Evolutionary conservation across 2,888 invertebrate species (phyloP).

Genomic region (Rhamphomyia laevipes): DNA sequence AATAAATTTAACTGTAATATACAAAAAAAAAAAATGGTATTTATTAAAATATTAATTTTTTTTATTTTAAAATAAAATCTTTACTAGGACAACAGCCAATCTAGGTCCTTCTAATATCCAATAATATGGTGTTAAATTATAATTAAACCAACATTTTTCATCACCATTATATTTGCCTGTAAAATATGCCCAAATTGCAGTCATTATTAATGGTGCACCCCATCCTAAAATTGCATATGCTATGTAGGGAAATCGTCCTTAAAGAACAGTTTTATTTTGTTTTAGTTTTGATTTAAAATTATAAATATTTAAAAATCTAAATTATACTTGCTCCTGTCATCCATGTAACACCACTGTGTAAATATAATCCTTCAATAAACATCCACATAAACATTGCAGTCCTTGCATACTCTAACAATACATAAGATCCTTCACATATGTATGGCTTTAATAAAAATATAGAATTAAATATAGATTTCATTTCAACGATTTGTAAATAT

Average conservation of each 20-base stretch:
- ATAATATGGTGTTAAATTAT: constrained; percentile 65
- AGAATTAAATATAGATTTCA: constrained; percentile 6
- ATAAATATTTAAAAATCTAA: background rate
- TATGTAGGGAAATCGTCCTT: constrained; percentile 44
- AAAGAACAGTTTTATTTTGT: constrained; percentile 30
- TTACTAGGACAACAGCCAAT: constrained; percentile 65
- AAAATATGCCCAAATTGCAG: constrained; percentile 53
- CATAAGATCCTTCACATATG: constrained; percentile 66
- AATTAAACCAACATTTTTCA: constrained; percentile 63
- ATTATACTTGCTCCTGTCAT: background rate
- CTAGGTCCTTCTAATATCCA: constrained; percentile 89
- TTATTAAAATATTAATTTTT: background rate
- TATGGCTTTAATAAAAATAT: constrained; percentile 47
- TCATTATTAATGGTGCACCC: constrained; percentile 58
- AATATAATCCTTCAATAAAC: constrained; percentile 86
- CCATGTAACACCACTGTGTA: constrained; percentile 69
- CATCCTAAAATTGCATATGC: constrained; percentile 60
- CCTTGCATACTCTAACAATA: constrained; percentile 75
- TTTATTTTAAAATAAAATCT: constrained; percentile 18
- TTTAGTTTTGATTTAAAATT: no score
- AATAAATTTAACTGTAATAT: constrained; percentile 64
- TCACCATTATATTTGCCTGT: constrained; percentile 42
- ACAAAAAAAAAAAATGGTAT: constrained; percentile 16
- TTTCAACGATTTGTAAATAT: no score
- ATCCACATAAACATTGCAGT: constrained; percentile 95